Evolutionary conservation across 1,140 invertebrate genomes (phyloP).

Genomic region (Meloidogyne exigua): DNA sequence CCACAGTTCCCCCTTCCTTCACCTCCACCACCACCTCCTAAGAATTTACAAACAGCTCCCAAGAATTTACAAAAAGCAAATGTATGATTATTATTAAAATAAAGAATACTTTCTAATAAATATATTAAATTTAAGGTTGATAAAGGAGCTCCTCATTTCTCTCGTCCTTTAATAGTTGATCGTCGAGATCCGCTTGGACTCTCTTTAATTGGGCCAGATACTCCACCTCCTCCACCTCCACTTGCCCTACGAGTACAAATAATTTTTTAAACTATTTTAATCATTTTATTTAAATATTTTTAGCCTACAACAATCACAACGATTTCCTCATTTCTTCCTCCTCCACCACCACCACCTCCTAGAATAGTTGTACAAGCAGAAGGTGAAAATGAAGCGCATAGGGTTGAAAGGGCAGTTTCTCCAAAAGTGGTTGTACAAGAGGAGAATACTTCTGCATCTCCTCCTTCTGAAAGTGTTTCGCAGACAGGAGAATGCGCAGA

Average conservation of each 20-base stretch:
- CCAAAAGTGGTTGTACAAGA: too few relatives aligned
- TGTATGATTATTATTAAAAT: too few relatives aligned
- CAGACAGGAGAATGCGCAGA: too few relatives aligned
- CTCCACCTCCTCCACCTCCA: constrained; percentile 21
- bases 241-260: not conserved
- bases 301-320: not conserved
- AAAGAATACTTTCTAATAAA: too few relatives aligned
- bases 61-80: not conserved
- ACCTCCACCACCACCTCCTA: constrained; percentile 9
- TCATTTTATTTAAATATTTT: not conserved
- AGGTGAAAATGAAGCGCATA: too few relatives aligned
- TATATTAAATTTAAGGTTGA: not conserved
- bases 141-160: not conserved
- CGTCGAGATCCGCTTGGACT: constrained; percentile 20
- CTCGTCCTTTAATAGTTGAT: constrained; percentile 7
- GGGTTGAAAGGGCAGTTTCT: too few relatives aligned
- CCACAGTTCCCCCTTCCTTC: not conserved
- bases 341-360: not conserved
- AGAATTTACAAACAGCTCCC: not conserved
- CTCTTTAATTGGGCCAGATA: constrained; percentile 21
- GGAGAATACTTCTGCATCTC: too few relatives aligned
- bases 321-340: not conserved
- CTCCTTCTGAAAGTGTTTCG: too few relatives aligned
- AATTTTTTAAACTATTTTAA: too few relatives aligned
- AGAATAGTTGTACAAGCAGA: not conserved